Evolutionary conservation across 1,140 invertebrate genomes (phyloP).

Genomic region (Cotesia typhae): DNA sequence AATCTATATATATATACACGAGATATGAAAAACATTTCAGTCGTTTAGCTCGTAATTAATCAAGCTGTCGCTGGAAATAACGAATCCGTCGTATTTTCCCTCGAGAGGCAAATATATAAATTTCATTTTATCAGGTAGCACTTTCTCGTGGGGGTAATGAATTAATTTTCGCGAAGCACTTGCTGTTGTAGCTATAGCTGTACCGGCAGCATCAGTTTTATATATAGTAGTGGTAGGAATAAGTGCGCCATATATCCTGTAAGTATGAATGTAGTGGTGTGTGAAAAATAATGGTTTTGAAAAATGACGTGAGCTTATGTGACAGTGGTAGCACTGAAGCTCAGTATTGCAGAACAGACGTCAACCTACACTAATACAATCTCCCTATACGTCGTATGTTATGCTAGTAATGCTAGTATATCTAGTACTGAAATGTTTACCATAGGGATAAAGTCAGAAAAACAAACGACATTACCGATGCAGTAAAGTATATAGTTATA

Average conservation of each 20-base stretch:
- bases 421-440: neutral
- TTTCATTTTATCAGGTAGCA: conserved; percentile 41
- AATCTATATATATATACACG: too few species aligned
- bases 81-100: conserved; percentile 30
- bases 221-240: too few species aligned
- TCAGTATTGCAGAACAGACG: too few species aligned
- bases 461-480: conserved; percentile 8
- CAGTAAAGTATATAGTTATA: neutral
- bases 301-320: conserved; percentile 34
- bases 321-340: neutral
- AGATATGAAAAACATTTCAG: conserved; percentile 28
- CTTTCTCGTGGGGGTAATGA: conserved; percentile 42
- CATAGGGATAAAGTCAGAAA: neutral
- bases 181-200: too few species aligned
- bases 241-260: too few species aligned
- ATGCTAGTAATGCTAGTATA: neutral
- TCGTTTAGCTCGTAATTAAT: conserved; percentile 39
- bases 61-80: conserved; percentile 32
- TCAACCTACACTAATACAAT: too few species aligned
- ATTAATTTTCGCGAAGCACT: conserved; percentile 34
- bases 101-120: conserved; percentile 32
- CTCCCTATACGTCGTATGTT: too few species aligned
- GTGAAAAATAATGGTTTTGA: conserved; percentile 31
- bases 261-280: neutral
- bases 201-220: too few species aligned